Base-by-base conservation (phyloP, 2,797 vertebrate genomes). In the Phaenicophaeus curvirostris region DNA sequence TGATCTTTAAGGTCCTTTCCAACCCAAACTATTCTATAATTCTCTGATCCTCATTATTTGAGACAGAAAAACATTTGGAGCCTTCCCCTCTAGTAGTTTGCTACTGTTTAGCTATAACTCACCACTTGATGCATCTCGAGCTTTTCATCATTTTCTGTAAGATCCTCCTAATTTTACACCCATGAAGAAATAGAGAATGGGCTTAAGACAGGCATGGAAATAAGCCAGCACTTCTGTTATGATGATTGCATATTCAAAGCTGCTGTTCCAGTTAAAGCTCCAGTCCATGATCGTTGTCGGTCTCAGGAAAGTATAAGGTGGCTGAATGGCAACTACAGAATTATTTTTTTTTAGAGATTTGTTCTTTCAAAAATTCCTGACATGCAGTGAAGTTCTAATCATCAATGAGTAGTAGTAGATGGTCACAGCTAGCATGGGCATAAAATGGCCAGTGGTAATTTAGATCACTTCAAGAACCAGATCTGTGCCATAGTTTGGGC, bases 111-210 rank as follows among this genome's bases (percentile, higher is more conserved):
- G 65, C 55, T 17, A 6, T 65, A 37, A 91, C 74, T 51, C 90
- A 37, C 12, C 28, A 11, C 67, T 95, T 95, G 20, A 67, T 15
- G 31, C 86, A 94, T 76, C 94, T 91, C 42, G 54, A 11, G 10
- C 93, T 96, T 86, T 95, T 97, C 46, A 96, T n/a, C 11, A 97
- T 95, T 93, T 97, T 98, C 55, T 87, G 65, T 66, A 98, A 91
- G 35, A 96, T 96, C 75, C 93, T 98, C 44, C 94, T 94, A 98
- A 98, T 82, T 98, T 98, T 16, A 91, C 71, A 27, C 97, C 95
- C 1, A 71, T 95, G n/a, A 98, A 98, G 87, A 98, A 97, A 39
- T 97, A 98, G 41, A 98, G 93, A 84, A 98, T 31, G 28, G 96
- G 93, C 39, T 98, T 98, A 15, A 98, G 95, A 71, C 96, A 98